A percentile compares a stretch with the other conserved stretches of the same genome.
phyloP scores from a whole-genome alignment of 2,797 vertebrate species.

The Acipenser ruthenus region DNA sequence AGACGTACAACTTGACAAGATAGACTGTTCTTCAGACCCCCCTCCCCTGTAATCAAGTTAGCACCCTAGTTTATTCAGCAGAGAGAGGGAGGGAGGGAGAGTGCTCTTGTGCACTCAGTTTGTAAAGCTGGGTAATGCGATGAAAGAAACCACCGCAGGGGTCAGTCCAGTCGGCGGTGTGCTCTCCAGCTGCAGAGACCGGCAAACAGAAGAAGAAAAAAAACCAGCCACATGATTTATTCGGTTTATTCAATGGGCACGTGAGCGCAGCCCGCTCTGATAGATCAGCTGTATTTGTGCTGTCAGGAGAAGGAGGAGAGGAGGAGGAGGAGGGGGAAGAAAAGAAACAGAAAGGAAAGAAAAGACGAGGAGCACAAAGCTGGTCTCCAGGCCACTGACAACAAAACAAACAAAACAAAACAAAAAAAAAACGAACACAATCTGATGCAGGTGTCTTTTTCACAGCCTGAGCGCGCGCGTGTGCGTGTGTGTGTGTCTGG shows the following conservation, averaged over 20 bases:
- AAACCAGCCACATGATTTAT: slow-evolving; percentile 32
- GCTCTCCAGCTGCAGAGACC: too few relatives aligned
- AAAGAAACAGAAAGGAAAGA: slow-evolving; percentile 42
- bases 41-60: too few relatives aligned
- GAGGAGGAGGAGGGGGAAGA: slow-evolving; percentile 17
- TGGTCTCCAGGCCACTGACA: slow-evolving; percentile 40
- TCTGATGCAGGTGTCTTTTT: slow-evolving; percentile 10
- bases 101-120: too few relatives aligned
- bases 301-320: slow-evolving; percentile 62
- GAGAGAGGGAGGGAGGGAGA: too few relatives aligned
- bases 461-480: slow-evolving; percentile 7
- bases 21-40: too few relatives aligned
- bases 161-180: too few relatives aligned
- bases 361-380: slow-evolving; percentile 47
- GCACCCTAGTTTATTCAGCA: too few relatives aligned
- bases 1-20: too few relatives aligned
- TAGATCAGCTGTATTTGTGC: slow-evolving; percentile 97
- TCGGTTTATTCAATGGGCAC: slow-evolving; percentile 57
- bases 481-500: slow-evolving; percentile 17
- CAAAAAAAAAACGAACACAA: slow-evolving; percentile 23
- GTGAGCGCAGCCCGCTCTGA: slow-evolving; percentile 62
- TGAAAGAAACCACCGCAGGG: too few relatives aligned
- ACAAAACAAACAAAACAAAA: slow-evolving; percentile 14
- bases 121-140: too few relatives aligned
- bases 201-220: neutral